Evolutionary conservation across 2,888 invertebrate genomes (phyloP).

Genomic region (Abrostola triplasia): DNA sequence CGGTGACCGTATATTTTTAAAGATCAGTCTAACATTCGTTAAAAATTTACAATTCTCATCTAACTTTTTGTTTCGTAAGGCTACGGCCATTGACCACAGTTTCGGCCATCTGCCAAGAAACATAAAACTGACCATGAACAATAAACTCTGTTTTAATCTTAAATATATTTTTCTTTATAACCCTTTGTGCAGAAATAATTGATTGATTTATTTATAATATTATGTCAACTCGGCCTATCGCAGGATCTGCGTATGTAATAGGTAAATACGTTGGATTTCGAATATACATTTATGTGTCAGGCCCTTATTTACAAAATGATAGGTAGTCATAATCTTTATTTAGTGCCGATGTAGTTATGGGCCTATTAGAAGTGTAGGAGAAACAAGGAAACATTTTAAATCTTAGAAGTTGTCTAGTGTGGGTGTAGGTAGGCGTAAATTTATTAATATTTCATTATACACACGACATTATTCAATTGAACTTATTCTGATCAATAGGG

Average conservation of each 20-base stretch:
- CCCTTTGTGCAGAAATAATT: slow-evolving; percentile 24
- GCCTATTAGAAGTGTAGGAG: slow-evolving; percentile 26
- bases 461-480: not conserved
- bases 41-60: slow-evolving; percentile 77
- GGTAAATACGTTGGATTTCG: slow-evolving; percentile 14
- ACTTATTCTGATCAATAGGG: not conserved
- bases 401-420: slow-evolving; percentile 16
- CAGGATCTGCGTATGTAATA: slow-evolving; percentile 16
- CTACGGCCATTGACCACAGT: slow-evolving; percentile 67
- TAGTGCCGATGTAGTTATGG: slow-evolving; percentile 19
- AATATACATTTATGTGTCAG: slow-evolving; percentile 20
- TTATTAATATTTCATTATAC: not conserved
- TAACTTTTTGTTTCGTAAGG: slow-evolving; percentile 71
- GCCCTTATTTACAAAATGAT: slow-evolving; percentile 33
- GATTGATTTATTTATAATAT: slow-evolving; percentile 9
- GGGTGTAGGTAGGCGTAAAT: slow-evolving; percentile 11
- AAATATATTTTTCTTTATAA: slow-evolving; percentile 24
- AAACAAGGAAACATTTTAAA: slow-evolving; percentile 16
- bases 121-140: slow-evolving; percentile 42
- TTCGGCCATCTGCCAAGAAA: slow-evolving; percentile 51
- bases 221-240: slow-evolving; percentile 39
- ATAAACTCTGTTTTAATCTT: slow-evolving; percentile 36
- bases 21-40: slow-evolving; percentile 88
- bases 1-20: slow-evolving; percentile 84
- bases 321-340: slow-evolving; percentile 21